Evolutionary conservation across 2,113 vertebrate species (phyloP), one percentile per base, ranked within the genome.

Genomic region (Colinus virginianus): DNA sequence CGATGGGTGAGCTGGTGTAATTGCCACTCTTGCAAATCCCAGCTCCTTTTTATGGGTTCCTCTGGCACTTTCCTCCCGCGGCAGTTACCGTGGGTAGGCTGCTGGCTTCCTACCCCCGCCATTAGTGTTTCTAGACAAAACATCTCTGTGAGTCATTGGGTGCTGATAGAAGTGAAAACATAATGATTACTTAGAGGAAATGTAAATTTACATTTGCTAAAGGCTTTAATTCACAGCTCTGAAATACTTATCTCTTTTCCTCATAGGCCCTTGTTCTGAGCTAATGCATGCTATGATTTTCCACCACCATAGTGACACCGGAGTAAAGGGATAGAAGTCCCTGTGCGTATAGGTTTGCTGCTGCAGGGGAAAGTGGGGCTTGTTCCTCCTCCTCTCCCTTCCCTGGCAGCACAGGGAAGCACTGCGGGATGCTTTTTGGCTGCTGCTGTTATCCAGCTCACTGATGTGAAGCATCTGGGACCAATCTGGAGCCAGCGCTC

Each of bases 171-270:
- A 84, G 79, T 84, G 88, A 86, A 96, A 96, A 90, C 71, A 92
- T 90, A 87, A 94, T 53, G 92, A 93, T 95, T 97, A 95, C 92
- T 93, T 95, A 96, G 96, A 92, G 92, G 88, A 97, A 95, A 95
- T 97, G 93, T 95, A 94, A 93, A 95, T 96, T 97, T 96, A 90
- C 91, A 87, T 86, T 95, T 84, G 55, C 90, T 88, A 95, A 94
- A 49, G 32, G 94, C 94, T 95, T 94, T 96, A 86, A 94, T 96
- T 97, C 79, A 25, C 85, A 67, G 85, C 74, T 92, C 88, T 93
- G 90, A 88, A 96, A 97, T 84, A 84, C 79, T 93, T 94, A 56
- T 10, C 91, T 95, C 67, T 67, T 68, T 90, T 61, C 23, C 72
- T 94, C 81, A 19, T 34, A 69, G 94, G 93, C 83, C 71, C 49